Percentiles rank a stretch among this genome's conserved stretches.
phyloP scores from a whole-genome alignment of 2,113 vertebrate genomes.

The Petrocephalus microphthalmus region DNA sequence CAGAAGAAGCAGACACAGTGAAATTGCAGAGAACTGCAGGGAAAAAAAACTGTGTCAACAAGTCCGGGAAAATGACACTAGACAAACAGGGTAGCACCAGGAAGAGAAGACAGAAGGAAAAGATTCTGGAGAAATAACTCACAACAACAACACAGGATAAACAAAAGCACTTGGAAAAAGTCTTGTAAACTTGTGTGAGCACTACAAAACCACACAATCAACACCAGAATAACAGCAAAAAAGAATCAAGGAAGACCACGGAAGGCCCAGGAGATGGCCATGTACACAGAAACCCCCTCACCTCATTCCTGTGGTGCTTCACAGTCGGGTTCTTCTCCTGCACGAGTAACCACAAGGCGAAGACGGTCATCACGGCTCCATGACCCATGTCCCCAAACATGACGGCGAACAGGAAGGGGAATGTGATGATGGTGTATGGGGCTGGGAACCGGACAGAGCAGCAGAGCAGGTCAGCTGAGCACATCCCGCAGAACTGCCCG shows the following conservation, averaged over 20 bases:
- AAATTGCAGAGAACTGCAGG: background rate
- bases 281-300: slow-evolving; percentile 39
- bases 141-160: background rate
- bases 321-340: slow-evolving; percentile 72
- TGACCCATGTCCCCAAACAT: slow-evolving; percentile 98
- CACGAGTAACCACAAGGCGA: slow-evolving; percentile 88
- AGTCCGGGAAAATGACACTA: background rate
- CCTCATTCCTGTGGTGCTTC: slow-evolving; percentile 79
- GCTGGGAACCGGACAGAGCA: slow-evolving; percentile 55
- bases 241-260: background rate
- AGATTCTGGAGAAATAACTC: background rate
- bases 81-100: background rate
- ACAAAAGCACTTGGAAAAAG: background rate
- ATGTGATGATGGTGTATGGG: slow-evolving; percentile 90
- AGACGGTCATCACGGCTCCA: slow-evolving; percentile 75
- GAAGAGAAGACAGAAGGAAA: background rate
- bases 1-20: slow-evolving; percentile 5
- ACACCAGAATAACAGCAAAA: background rate
- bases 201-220: background rate
- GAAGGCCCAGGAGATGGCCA: background rate
- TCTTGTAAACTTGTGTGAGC: background rate
- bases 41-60: no score
- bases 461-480: background rate
- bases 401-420: slow-evolving; percentile 97
- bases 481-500: background rate